Conservation (phyloP, 2,113 vertebrate genomes). For the Phocoena phocoena region DNA sequence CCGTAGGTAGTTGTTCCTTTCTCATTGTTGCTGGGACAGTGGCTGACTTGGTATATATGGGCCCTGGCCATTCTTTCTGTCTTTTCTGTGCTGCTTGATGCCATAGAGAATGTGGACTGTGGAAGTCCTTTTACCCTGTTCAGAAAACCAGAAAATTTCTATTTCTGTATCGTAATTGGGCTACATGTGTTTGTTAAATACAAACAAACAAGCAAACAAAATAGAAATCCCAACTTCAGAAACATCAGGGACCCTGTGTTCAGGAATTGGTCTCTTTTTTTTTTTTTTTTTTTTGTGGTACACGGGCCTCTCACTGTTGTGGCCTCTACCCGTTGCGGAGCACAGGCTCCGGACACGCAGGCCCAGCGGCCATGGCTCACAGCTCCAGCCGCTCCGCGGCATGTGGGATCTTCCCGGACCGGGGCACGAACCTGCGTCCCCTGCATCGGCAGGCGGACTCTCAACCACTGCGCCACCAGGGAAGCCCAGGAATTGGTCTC, state of each 20-base stretch:
- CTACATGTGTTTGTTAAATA: background rate
- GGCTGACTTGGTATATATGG: no score
- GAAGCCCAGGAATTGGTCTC: background rate
- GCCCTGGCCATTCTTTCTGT: background rate
- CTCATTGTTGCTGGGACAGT: background rate
- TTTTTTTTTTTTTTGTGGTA: no score
- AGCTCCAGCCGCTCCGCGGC: no score
- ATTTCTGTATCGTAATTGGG: background rate
- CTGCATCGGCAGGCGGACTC: no score
- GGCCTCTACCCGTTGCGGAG: no score
- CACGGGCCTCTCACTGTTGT: no score
- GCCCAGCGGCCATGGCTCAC: no score
- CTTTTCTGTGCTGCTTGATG: background rate
- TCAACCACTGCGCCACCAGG: no score
- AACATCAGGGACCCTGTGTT: background rate
- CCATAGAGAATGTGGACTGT: background rate
- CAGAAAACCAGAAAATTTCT: background rate
- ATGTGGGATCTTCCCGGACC: no score
- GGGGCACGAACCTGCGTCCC: no score
- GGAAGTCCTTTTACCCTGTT: background rate
- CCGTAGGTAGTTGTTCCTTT: background rate
- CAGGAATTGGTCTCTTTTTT: background rate
- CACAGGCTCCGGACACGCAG: no score
- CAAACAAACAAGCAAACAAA: background rate
- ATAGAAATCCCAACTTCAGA: background rate